Conservation (phyloP, 2,888 invertebrate species). For the Mylabris sibirica region DNA sequence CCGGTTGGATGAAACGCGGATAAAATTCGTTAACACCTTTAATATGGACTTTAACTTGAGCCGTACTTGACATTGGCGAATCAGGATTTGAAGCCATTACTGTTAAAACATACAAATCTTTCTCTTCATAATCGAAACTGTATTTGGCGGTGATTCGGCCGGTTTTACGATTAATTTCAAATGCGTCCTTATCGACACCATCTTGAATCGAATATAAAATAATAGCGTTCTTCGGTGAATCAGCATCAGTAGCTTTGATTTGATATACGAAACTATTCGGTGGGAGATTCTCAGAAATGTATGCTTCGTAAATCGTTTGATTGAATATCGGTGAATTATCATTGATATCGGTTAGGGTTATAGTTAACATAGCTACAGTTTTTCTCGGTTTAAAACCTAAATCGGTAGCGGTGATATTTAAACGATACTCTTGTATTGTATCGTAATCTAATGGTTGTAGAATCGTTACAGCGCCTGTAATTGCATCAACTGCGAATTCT, state of each 20-base stretch:
- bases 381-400: constrained; percentile 81
- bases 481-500: constrained; percentile 80
- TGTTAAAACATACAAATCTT: constrained; percentile 75
- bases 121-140: constrained; percentile 88
- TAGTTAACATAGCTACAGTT: constrained; percentile 81
- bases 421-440: constrained; percentile 79
- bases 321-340: constrained; percentile 91
- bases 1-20: constrained; percentile 86
- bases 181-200: constrained; percentile 76
- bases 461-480: constrained; percentile 82
- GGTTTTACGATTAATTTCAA: constrained; percentile 77
- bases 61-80: constrained; percentile 78
- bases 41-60: constrained; percentile 77
- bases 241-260: constrained; percentile 81
- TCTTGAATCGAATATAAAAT: constrained; percentile 84
- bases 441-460: constrained; percentile 87
- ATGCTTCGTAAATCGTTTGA: constrained; percentile 77
- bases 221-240: constrained; percentile 86
- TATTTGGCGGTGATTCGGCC: constrained; percentile 79
- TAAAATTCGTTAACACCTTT: constrained; percentile 89
- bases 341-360: constrained; percentile 90
- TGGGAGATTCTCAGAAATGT: constrained; percentile 83
- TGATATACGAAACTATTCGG: constrained; percentile 77
- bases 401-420: constrained; percentile 89
- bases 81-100: constrained; percentile 89